A percentile compares a stretch with the other conserved stretches of the same genome.
These are phyloP conservation scores for Nemurella pictetii DNA, from an alignment of 2,888 invertebrate genomes.

Conservation along the genomic window DNA sequence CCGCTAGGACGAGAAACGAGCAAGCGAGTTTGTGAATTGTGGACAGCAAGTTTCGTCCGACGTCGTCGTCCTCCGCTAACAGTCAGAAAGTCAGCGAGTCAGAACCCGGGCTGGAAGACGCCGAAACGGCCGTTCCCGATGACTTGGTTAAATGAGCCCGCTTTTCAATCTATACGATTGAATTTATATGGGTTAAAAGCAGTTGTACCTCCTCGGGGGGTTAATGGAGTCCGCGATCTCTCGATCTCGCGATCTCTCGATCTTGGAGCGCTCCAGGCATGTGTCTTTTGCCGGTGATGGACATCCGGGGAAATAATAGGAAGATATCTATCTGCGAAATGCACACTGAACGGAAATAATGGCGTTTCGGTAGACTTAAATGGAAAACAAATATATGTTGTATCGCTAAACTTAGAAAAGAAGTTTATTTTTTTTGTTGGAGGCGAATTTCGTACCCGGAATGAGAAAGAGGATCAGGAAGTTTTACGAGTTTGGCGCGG, in stretches of 20 bases:
- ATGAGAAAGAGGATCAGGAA: background rate
- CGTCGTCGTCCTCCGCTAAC: background rate
- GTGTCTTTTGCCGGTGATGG: background rate
- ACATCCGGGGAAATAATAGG: background rate
- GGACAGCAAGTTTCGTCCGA: background rate
- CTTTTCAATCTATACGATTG: conserved; percentile 23
- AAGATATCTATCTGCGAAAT: conserved; percentile 9
- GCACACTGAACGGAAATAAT: background rate
- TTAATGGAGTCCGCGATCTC: conserved; percentile 15
- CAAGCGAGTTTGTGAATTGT: background rate
- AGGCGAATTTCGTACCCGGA: background rate
- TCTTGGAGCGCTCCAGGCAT: background rate
- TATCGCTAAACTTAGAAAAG: background rate
- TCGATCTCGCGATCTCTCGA: conserved; percentile 25
- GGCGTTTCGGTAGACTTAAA: conserved; percentile 14
- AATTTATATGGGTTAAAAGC: conserved; percentile 31
- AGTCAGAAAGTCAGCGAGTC: no score
- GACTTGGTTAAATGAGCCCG: conserved; percentile 24
- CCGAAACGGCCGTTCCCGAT: background rate
- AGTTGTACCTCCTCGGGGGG: conserved; percentile 23
- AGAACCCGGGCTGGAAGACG: background rate
- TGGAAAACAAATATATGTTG: background rate
- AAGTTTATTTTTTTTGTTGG: background rate
- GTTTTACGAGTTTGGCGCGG: background rate
- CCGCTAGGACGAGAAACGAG: background rate